Evolutionary conservation across 2,888 invertebrate species (phyloP), one percentile per base, ranked within the genome.

Genomic region (Vesta saturnalis): DNA sequence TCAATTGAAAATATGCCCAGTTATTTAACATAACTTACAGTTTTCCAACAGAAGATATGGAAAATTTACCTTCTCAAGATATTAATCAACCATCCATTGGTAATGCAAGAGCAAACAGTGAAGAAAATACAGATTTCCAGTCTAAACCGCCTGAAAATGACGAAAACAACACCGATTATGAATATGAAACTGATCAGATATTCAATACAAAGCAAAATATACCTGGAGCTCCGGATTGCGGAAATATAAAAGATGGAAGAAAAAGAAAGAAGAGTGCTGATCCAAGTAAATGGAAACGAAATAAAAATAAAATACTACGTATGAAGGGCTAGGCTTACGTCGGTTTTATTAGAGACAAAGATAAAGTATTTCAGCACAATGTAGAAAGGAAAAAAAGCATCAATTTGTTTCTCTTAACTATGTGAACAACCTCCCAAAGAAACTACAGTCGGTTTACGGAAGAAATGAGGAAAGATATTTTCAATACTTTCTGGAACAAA

Each of bases 271-370:
- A 21, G n/a, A 54, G 14, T 2, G 21, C 54, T 1, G 22, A 22
- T 19, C 1, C 54, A 22, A 54, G 22, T 21, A 22, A 54, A 21
- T 54, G 22, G 22, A 54, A 54, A 54, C 8, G 54, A 54, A 54
- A 54, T 54, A 54, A 56, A 56, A 56, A 56, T 14, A 23, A 56
- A 30, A 30, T 56, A 22, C 30, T 56, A 30, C 56, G 30, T 14
- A 30, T 23, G 56, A 56, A 30, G 56, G 56, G 6, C 30, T 30
- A 56, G 14, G 6, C 15, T 56, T 23, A 56, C 15, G 16, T 49
- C 49, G 49, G 49, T 49, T 49, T 49, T 18, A 49, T 2, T 49
- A 18, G 16, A 16, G 16, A 49, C 16, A 16, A 16, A 49, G 15
- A 49, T 49, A 49, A 49, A 49, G 16, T 49, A 49, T 49, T 15